phyloP scores from a whole-genome alignment of 1,140 invertebrate genomes.

The Drosophila sp. region DNA sequence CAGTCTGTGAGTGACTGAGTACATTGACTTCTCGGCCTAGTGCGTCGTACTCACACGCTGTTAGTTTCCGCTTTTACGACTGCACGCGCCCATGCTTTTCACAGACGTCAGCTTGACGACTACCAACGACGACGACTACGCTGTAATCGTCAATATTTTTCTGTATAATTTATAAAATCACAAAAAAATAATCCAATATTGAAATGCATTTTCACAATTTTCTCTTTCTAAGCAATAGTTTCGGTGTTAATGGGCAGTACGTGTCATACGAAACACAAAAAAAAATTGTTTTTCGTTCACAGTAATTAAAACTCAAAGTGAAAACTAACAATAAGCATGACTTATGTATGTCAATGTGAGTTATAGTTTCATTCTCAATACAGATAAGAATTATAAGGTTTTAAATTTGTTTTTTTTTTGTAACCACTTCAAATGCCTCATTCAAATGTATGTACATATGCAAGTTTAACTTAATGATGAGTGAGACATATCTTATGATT shows the following conservation, averaged over 20 bases:
- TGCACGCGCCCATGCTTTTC: neutral
- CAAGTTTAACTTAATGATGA: neutral
- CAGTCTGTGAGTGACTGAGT: neutral
- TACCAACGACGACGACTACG: neutral
- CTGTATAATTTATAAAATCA: neutral
- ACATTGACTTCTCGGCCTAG: slow-evolving; percentile 2
- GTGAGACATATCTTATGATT: neutral
- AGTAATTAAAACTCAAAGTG: slow-evolving; percentile 8
- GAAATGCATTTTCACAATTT: slow-evolving; percentile 10
- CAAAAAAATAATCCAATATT: neutral
- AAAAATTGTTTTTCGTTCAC: neutral
- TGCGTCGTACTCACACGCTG: neutral
- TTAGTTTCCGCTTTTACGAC: slow-evolving; percentile 1
- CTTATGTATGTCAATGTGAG: neutral
- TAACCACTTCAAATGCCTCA: neutral
- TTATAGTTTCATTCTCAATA: neutral
- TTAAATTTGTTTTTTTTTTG: neutral
- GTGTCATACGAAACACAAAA: neutral
- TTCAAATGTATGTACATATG: neutral
- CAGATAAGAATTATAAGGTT: neutral
- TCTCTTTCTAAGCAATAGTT: slow-evolving; percentile 13
- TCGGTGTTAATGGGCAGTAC: neutral
- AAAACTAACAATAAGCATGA: neutral
- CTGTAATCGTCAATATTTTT: no score
- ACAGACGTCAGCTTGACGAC: neutral